Percentiles rank a stretch among this genome's conserved stretches.
Evolutionary conservation across 2,797 vertebrate species (phyloP).

Genomic region (Hozukius guyotensis): DNA sequence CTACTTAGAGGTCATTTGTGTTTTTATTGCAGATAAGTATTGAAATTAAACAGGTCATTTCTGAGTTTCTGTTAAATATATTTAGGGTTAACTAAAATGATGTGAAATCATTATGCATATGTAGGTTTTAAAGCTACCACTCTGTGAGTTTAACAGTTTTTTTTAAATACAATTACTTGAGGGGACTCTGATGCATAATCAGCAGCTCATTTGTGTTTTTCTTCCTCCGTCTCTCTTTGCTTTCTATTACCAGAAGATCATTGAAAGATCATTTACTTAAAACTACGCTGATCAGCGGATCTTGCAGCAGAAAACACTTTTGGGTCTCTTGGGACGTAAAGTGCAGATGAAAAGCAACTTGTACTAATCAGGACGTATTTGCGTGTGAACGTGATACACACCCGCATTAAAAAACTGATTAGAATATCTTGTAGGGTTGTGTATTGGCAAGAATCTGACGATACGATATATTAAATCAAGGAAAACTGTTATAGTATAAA

Average conservation of each 20-base stretch:
- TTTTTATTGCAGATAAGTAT: neutral
- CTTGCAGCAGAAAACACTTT: neutral
- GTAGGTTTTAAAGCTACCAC: neutral
- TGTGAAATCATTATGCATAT: neutral
- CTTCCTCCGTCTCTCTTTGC: neutral
- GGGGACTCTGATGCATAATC: neutral
- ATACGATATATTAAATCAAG: no score
- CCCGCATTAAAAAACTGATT: neutral
- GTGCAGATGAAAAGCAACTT: neutral
- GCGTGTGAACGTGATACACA: neutral
- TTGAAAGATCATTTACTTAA: slow-evolving; percentile 15
- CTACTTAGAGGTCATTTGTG: neutral
- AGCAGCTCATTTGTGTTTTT: slow-evolving; percentile 18
- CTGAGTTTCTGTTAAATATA: neutral
- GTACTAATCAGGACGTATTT: neutral
- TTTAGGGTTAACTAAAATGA: neutral
- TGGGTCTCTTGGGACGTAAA: neutral
- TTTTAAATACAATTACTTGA: slow-evolving; percentile 12
- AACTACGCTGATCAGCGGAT: slow-evolving; percentile 4
- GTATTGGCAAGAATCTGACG: neutral
- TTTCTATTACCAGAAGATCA: slow-evolving; percentile 17
- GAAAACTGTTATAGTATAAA: no score
- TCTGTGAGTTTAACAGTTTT: neutral
- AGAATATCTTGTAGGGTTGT: neutral
- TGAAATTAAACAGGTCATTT: neutral